Evolutionary conservation across 2,888 invertebrate genomes (phyloP).

Genomic region (Plagodis dolabraria): DNA sequence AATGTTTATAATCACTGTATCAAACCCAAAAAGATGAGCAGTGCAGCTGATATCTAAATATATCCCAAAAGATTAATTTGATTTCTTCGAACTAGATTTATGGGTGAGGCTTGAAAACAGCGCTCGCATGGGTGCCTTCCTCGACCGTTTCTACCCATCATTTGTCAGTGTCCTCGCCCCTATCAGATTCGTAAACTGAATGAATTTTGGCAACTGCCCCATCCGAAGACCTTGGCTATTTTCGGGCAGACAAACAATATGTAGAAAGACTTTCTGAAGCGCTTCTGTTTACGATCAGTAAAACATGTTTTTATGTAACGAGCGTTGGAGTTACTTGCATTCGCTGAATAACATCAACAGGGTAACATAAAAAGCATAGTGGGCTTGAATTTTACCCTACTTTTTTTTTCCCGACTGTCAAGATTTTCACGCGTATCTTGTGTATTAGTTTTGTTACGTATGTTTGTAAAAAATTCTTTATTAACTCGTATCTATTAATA

Average conservation of each 20-base stretch:
- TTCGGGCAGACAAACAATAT: conserved; percentile 34
- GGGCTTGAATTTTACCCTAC: too few species aligned
- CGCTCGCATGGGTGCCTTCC: conserved; percentile 56
- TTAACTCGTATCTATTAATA: too few species aligned
- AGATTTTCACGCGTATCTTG: too few species aligned
- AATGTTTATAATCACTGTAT: not conserved
- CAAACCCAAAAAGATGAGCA: conserved; percentile 27
- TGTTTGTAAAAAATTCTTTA: too few species aligned
- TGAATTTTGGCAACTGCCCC: conserved; percentile 57
- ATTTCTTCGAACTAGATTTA: conserved; percentile 74
- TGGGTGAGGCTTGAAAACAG: conserved; percentile 60
- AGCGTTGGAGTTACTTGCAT: conserved; percentile 25
- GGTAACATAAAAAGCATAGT: not conserved
- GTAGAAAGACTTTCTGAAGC: conserved; percentile 24
- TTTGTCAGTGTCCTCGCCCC: conserved; percentile 69
- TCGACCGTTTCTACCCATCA: conserved; percentile 58
- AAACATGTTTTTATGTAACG: conserved; percentile 39
- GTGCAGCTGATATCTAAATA: conserved; percentile 49
- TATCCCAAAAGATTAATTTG: conserved; percentile 69
- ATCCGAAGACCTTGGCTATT: conserved; percentile 34
- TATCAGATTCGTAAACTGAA: conserved; percentile 68
- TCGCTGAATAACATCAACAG: conserved; percentile 30
- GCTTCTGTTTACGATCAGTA: conserved; percentile 32
- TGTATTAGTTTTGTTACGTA: too few species aligned
- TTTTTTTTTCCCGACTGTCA: too few species aligned